Evolutionary conservation across 2,888 invertebrate genomes (phyloP), one percentile per base, ranked within the genome.

Genomic region (Drosophila dives): DNA sequence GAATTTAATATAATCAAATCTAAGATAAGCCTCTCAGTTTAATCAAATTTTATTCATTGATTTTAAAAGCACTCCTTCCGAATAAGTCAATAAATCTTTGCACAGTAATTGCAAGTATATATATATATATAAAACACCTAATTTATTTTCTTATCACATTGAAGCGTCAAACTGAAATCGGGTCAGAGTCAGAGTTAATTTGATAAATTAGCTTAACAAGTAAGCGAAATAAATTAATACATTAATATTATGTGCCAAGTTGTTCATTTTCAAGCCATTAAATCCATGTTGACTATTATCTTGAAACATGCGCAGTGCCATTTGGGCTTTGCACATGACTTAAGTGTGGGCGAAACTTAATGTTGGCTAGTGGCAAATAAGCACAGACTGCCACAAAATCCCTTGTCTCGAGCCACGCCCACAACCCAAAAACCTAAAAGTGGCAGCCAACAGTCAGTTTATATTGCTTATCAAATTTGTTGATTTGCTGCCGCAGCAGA

Each of bases 391-490:
- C 75, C 73, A 51, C 77, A 72, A 83, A 86, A 80, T 80, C 78
- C 84, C 83, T 74, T 83, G 83, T 83, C 72, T 77, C 83, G 79
- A 77, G 79, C 74, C 66, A 49, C 64, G 50, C 36, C 62, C 56
- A 61, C 29, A 61, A 40, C n/a, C 23, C 17, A 10, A 58, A 58
- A 61, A 32, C 50, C 17, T 40, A 40, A 56, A 48, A 49, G 48
- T 51, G 45, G 55, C 36, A 50, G 54, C 69, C 62, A 71, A 62
- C 51, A 77, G 68, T 59, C 77, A 64, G 89, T 84, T 88, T 87
- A 81, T 83, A 79, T 84, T 89, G 86, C 83, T 89, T 89, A 88
- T 88, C 83, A 86, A 90, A 87, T 89, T 89, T 85, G 86, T 87
- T 88, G 88, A 89, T 90, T 88, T 87, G 79, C 83, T 80, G 82